A percentile compares a stretch with the other conserved stretches of the same genome.
Evolutionary conservation across 2,888 invertebrate species (phyloP).

Genomic region (Chironomus tentans): DNA sequence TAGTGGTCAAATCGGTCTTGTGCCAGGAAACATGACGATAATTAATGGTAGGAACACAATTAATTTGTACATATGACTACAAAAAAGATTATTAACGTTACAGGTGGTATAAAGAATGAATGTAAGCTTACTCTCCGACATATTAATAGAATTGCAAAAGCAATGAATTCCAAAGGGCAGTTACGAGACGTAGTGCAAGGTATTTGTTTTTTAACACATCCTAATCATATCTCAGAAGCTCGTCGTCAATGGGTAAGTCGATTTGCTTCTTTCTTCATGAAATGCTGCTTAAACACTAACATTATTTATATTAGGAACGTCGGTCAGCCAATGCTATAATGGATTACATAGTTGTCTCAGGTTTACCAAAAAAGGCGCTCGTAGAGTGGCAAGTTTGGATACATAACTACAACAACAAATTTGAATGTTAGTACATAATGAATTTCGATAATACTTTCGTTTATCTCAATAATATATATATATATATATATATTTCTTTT

Average conservation of each 20-base stretch:
- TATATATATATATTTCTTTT: too few species aligned
- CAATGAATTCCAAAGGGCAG: constrained; percentile 66
- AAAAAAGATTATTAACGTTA: too few species aligned
- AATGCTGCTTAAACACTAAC: too few species aligned
- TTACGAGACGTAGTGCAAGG: constrained; percentile 78
- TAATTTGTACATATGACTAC: too few species aligned
- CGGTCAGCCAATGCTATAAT: constrained; percentile 79
- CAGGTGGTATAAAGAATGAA: constrained; percentile 69
- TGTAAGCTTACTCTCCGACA: constrained; percentile 77
- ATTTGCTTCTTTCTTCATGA: too few species aligned
- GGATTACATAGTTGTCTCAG: constrained; percentile 75
- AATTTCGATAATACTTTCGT: too few species aligned
- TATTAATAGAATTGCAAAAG: constrained; percentile 70
- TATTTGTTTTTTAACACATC: constrained; percentile 76
- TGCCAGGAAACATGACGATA: constrained; percentile 69
- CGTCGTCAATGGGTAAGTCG: constrained; percentile 61
- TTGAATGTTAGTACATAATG: constrained; percentile 59
- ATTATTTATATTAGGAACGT: constrained; percentile 42
- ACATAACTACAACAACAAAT: constrained; percentile 75
- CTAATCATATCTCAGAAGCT: constrained; percentile 60
- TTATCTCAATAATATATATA: too few species aligned
- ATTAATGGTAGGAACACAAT: constrained; percentile 40
- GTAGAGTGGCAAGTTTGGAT: constrained; percentile 95
- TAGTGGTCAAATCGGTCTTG: constrained; percentile 86
- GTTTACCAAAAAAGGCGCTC: constrained; percentile 66